These are phyloP conservation scores for Acropternis orthonyx DNA, from an alignment of 2,797 vertebrate genomes.

Conservation along the genomic window DNA sequence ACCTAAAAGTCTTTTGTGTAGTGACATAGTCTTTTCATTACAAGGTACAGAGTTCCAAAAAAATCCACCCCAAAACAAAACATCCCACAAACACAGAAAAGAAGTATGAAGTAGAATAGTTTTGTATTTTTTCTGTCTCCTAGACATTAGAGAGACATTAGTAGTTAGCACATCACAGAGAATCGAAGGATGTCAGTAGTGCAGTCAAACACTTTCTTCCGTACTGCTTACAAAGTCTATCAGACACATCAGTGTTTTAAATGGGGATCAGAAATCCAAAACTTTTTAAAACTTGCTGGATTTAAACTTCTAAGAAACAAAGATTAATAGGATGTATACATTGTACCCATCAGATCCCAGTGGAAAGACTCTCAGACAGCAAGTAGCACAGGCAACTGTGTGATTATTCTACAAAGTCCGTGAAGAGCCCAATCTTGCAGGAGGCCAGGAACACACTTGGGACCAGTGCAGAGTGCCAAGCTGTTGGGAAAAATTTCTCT, in stretches of 20 bases:
- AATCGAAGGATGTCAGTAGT: background rate
- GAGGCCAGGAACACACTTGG: background rate
- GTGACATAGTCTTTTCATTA: too few species aligned
- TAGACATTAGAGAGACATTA: too few species aligned
- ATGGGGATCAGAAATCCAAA: background rate
- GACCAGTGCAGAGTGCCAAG: background rate
- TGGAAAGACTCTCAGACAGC: background rate
- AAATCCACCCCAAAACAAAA: too few species aligned
- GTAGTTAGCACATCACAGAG: background rate
- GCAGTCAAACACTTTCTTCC: background rate
- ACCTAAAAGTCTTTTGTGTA: too few species aligned
- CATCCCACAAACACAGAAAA: too few species aligned
- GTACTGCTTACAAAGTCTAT: background rate
- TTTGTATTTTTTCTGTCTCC: too few species aligned
- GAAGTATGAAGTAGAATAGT: too few species aligned
- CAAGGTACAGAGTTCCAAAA: too few species aligned
- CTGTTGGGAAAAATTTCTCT: background rate
- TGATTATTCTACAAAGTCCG: background rate
- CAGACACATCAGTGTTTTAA: background rate
- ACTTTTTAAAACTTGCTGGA: background rate
- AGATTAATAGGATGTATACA: background rate
- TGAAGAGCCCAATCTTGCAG: background rate
- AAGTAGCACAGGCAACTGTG: background rate
- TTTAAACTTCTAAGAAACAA: background rate
- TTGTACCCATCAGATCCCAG: background rate